Conservation (phyloP, 2,797 vertebrate genomes). For the Rhadinocentrus ornatus region DNA sequence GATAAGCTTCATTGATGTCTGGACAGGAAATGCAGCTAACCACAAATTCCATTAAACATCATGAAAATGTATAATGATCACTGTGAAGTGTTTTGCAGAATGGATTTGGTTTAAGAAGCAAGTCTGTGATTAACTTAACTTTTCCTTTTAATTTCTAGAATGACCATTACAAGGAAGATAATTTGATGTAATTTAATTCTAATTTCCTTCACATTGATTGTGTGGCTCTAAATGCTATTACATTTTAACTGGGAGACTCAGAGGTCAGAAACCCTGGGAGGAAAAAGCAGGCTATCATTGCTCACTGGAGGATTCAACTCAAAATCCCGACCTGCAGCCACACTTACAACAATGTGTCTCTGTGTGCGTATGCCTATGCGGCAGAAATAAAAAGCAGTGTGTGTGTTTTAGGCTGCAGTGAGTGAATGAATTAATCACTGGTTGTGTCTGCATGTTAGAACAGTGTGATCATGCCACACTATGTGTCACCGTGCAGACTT, state of each 20-base stretch:
- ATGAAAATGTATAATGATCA: conserved; percentile 32
- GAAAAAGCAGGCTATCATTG: conserved; percentile 19
- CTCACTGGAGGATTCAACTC: conserved; percentile 45
- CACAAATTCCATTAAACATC: conserved; percentile 13
- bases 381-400: conserved; percentile 7
- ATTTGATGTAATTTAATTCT: conserved; percentile 13
- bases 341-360: conserved; percentile 20
- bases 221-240: conserved; percentile 8
- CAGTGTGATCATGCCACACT: conserved; percentile 43
- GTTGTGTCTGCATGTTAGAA: neutral
- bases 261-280: conserved; percentile 18
- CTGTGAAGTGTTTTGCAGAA: conserved; percentile 22
- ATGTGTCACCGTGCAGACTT: conserved; percentile 33
- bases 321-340: conserved; percentile 60
- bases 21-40: conserved; percentile 21
- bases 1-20: conserved; percentile 35
- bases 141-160: conserved; percentile 3
- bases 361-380: conserved; percentile 4
- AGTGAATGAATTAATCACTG: conserved; percentile 9
- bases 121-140: neutral
- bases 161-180: neutral
- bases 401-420: conserved; percentile 16
- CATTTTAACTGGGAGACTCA: conserved; percentile 29
- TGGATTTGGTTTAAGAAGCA: neutral
- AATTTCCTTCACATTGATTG: neutral